Evolutionary conservation across 2,888 invertebrate species (phyloP).

Genomic region (Polymixis flavicincta): DNA sequence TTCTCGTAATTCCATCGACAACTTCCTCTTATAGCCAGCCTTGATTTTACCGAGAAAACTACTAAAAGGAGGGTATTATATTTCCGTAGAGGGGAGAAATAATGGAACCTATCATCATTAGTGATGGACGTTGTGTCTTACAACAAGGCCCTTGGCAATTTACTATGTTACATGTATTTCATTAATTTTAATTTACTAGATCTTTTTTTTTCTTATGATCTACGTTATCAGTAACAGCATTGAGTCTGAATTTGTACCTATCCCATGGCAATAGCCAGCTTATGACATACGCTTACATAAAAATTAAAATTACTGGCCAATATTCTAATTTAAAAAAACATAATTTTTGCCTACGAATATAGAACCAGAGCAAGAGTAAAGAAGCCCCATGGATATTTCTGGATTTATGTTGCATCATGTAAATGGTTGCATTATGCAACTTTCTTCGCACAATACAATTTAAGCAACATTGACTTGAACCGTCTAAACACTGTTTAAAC

Average conservation of each 20-base stretch:
- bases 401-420: too few species aligned
- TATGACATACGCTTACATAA: neutral
- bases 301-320: neutral
- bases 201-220: neutral
- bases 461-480: too few species aligned
- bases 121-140: neutral
- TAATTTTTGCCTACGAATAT: neutral
- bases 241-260: neutral
- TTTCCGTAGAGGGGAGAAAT: slow-evolving; percentile 9
- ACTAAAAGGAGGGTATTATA: slow-evolving; percentile 26
- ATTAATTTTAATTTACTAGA: neutral
- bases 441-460: neutral
- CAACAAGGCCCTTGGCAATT: neutral
- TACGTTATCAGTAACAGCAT: neutral
- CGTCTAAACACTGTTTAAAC: too few species aligned
- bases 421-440: neutral
- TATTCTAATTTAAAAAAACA: neutral
- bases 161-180: neutral
- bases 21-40: neutral
- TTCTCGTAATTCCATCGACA: neutral
- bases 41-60: slow-evolving; percentile 1
- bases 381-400: neutral
- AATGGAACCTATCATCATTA: slow-evolving; percentile 21
- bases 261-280: too few species aligned
- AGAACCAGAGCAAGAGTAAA: neutral